Conservation (phyloP, 2,113 vertebrate species). For the Notothenia coriiceps region DNA sequence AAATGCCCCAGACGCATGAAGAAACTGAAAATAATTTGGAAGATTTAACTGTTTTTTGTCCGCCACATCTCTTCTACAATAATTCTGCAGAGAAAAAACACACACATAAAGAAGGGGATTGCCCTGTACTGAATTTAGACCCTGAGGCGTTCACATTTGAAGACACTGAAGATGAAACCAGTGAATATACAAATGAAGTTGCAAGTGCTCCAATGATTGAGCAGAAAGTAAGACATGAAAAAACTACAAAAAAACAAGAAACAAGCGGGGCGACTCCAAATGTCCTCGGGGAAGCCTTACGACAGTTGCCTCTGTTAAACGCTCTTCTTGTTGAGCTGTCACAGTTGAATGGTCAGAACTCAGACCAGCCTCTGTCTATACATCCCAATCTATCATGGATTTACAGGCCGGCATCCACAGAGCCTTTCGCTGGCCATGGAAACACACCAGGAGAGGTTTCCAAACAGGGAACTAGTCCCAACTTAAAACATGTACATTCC, state of each 20-base stretch:
- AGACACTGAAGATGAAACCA: conserved; percentile 48
- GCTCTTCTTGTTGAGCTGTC: conserved; percentile 90
- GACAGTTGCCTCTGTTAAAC: conserved; percentile 89
- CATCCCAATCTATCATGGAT: conserved; percentile 80
- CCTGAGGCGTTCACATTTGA: conserved; percentile 49
- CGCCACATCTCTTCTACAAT: conserved; percentile 89
- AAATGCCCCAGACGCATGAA: background rate
- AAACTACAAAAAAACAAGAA: conserved; percentile 7
- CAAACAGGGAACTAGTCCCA: conserved; percentile 27
- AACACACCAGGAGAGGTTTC: conserved; percentile 7
- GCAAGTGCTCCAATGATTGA: background rate
- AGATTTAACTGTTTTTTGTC: conserved; percentile 83
- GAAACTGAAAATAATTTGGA: conserved; percentile 32
- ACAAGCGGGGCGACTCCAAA: conserved; percentile 26
- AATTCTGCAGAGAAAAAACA: conserved; percentile 54
- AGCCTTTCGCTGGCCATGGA: conserved; percentile 1
- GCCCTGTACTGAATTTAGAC: conserved; percentile 26
- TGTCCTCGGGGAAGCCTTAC: conserved; percentile 62
- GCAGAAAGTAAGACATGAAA: background rate
- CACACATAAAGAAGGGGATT: conserved; percentile 18
- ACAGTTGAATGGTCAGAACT: conserved; percentile 76
- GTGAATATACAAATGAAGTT: conserved; percentile 10
- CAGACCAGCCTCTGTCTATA: conserved; percentile 57
- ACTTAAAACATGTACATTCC: conserved; percentile 26
- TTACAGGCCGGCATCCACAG: conserved; percentile 61